Evolutionary conservation across 2,888 invertebrate species (phyloP).

Genomic region (Hydraecia micacea): DNA sequence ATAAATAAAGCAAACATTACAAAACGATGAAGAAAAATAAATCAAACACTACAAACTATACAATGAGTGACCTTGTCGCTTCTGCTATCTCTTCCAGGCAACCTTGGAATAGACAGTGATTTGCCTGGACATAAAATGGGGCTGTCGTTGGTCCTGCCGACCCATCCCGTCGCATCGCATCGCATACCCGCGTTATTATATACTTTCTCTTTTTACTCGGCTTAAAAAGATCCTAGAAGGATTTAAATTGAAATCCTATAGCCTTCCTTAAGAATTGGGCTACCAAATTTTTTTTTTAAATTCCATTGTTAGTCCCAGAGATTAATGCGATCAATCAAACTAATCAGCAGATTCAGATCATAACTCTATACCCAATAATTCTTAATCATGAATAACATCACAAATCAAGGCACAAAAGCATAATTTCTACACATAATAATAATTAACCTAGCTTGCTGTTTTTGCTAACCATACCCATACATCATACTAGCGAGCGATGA

Average conservation of each 20-base stretch:
- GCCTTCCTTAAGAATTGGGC: too few species aligned
- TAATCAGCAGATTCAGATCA: background rate
- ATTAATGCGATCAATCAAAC: too few species aligned
- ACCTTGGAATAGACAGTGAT: background rate
- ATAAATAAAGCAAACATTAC: too few species aligned
- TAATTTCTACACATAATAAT: slow-evolving; percentile 11
- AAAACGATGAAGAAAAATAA: too few species aligned
- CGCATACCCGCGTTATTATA: background rate
- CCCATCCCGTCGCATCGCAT: background rate
- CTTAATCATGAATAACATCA: slow-evolving; percentile 1
- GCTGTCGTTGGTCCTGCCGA: background rate
- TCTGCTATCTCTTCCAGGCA: too few species aligned
- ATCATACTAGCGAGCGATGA: slow-evolving; percentile 50
- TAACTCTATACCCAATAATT: background rate
- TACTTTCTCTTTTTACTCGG: background rate
- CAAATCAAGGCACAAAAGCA: slow-evolving; percentile 5
- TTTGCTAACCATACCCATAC: slow-evolving; percentile 54
- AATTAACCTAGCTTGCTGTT: slow-evolving; percentile 47
- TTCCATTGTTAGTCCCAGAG: too few species aligned
- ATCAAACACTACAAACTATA: background rate
- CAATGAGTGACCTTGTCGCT: too few species aligned
- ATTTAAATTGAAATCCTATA: background rate
- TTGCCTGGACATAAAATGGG: background rate
- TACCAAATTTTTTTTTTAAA: too few species aligned
- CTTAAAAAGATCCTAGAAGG: background rate